These are phyloP conservation scores for Atta texana DNA, from an alignment of 1,140 invertebrate species.

Conservation along the genomic window DNA sequence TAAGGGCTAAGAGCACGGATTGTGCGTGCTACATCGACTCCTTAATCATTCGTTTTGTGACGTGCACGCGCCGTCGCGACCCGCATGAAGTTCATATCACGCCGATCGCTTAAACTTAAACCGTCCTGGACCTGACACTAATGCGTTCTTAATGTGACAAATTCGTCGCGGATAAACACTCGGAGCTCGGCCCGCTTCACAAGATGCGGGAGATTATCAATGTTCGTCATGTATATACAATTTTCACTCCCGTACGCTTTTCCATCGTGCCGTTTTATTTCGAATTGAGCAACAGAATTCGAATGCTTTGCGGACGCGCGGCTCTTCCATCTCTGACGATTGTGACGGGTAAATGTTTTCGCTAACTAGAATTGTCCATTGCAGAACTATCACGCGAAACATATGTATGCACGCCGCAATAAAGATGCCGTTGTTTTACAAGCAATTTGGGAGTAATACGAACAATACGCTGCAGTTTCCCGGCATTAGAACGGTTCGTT, in stretches of 20 bases:
- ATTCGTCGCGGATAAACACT: constrained; percentile 75
- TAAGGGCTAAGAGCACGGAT: not conserved
- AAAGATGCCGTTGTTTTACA: constrained; percentile 54
- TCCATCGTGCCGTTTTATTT: not conserved
- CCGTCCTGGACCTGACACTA: constrained; percentile 79
- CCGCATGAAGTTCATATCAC: constrained; percentile 75
- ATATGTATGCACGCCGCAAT: not conserved
- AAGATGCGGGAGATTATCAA: constrained; percentile 24
- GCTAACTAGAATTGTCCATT: constrained; percentile 11
- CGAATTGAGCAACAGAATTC: not conserved
- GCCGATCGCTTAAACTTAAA: constrained; percentile 81
- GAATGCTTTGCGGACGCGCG: not conserved
- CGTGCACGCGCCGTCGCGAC: constrained; percentile 26
- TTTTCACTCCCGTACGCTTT: constrained; percentile 28
- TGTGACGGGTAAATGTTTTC: constrained; percentile 11
- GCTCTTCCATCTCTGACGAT: not conserved
- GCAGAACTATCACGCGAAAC: constrained; percentile 40
- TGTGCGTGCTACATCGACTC: not conserved
- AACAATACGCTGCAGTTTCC: constrained; percentile 10
- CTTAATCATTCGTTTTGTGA: constrained; percentile 16
- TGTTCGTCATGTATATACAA: not conserved
- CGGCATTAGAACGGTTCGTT: constrained; percentile 33
- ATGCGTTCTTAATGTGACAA: constrained; percentile 82
- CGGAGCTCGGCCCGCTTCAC: not conserved
- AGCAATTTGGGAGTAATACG: constrained; percentile 43